These are phyloP conservation scores for Rosalia funebris DNA, from an alignment of 2,888 invertebrate genomes.

Conservation along the genomic window DNA sequence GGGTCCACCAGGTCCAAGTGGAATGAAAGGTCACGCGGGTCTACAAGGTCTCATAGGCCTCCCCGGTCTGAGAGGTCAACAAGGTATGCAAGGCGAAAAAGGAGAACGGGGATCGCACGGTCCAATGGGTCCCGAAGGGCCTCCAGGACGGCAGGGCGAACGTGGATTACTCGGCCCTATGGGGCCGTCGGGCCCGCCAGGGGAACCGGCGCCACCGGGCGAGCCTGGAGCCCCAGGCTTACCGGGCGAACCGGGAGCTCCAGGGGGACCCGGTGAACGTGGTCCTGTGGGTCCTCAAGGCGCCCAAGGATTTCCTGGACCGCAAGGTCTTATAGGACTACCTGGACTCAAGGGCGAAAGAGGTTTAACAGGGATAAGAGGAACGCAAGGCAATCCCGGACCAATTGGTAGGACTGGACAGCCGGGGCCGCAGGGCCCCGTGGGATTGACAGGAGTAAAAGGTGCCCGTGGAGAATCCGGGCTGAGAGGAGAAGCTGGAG, in stretches of 20 bases:
- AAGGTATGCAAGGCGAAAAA: constrained; percentile 77
- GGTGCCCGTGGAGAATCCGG: constrained; percentile 82
- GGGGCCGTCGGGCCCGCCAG: constrained; percentile 80
- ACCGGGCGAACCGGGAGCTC: constrained; percentile 77
- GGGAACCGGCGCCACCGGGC: constrained; percentile 84
- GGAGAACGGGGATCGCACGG: constrained; percentile 80
- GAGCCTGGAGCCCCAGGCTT: constrained; percentile 79
- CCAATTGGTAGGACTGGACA: constrained; percentile 71
- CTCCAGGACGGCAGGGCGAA: constrained; percentile 74
- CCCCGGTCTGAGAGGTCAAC: constrained; percentile 74
- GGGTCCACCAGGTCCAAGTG: constrained; percentile 75
- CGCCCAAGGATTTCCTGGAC: constrained; percentile 74
- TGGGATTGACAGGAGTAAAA: constrained; percentile 75
- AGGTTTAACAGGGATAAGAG: constrained; percentile 76
- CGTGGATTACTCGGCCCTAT: constrained; percentile 81
- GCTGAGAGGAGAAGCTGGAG: constrained; percentile 77
- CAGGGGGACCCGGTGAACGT: constrained; percentile 79
- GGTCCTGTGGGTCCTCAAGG: constrained; percentile 79
- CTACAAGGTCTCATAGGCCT: constrained; percentile 77
- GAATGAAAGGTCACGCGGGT: constrained; percentile 78
- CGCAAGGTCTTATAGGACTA: constrained; percentile 74
- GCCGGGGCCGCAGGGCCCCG: constrained; percentile 70
- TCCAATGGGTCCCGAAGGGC: constrained; percentile 79
- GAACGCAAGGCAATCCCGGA: constrained; percentile 78
- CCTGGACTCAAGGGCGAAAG: constrained; percentile 80